Evolutionary conservation across 2,797 vertebrate species (phyloP), one percentile per base, ranked within the genome.

Genomic region (Stomatorhinus walkeri): DNA sequence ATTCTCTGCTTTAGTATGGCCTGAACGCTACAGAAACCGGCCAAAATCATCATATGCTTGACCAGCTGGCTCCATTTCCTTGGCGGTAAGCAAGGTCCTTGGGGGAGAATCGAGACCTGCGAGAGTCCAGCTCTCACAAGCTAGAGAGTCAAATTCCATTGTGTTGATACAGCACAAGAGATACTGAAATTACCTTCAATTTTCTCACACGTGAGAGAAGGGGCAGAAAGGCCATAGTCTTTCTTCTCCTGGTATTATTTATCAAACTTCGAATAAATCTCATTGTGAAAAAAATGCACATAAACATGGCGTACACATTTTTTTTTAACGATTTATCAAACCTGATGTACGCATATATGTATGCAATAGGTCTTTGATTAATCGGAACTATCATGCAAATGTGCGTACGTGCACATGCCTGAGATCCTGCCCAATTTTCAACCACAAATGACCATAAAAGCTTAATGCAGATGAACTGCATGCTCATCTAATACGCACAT

Each of bases 141-240:
- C 32, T 72, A 19, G 36, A 81, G 76, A 46, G 40, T n/a, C 76
- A 81, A 46, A 81, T 81, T 81, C 32, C 76, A 81, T 43, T 46
- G 40, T 81, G 76, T 81, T 81, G 40, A 81, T 81, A 46, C 19
- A 46, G 40, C 76, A 81, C 40, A 81, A n/a, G 76, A 81, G 36
- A 72, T 72, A 72, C 86, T 91, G 88, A 10, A 92, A 87, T 43
- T 49, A 81, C 36, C 36, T 8, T 46, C 76, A 81, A 43, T 43
- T 36, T 79, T 43, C 1, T 76, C 32, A 76, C 14, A 36, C 40
- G 68, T 79, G 36, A 79, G 72, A 40, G 36, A n/a, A 19, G 72
- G 32, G 36, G 6, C 72, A 79, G 36, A 43, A 46, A 19, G 40
- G 76, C 36, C 2, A 79, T 79, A 43, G 16, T 81, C 6, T 81